A percentile compares a stretch with the other conserved stretches of the same genome.
Conservation (phyloP, 2,888 invertebrate genomes). For the Orthosia incerta region DNA sequence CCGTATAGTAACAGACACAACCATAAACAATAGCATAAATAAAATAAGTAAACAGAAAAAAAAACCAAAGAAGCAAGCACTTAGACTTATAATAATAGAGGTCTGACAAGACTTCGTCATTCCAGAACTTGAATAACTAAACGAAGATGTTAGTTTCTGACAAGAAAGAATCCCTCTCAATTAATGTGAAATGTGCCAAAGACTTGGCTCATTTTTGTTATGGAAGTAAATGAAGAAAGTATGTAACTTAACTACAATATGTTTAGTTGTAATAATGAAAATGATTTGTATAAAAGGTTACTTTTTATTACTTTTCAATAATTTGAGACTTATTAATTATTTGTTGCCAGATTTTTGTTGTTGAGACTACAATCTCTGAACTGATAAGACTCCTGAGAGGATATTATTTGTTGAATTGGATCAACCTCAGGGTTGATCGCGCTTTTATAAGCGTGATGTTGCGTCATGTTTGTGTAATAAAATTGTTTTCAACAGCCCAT, state of each 20-base stretch:
- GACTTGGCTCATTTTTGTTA: constrained; percentile 12
- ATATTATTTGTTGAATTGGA: background rate
- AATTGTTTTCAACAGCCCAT: too few relatives aligned
- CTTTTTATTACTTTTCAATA: background rate
- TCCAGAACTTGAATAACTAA: constrained; percentile 37
- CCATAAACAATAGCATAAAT: background rate
- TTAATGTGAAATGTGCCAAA: constrained; percentile 17
- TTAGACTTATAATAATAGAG: background rate
- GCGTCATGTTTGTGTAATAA: background rate
- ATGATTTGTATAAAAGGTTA: background rate
- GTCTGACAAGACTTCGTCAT: constrained; percentile 10
- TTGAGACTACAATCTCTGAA: background rate
- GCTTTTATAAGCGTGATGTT: background rate
- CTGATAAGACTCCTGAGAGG: background rate
- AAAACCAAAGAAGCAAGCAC: background rate
- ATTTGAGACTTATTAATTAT: background rate
- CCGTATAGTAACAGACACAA: background rate
- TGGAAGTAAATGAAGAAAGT: constrained; percentile 10
- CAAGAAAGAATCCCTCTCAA: constrained; percentile 26
- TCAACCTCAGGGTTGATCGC: background rate
- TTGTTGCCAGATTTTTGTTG: background rate
- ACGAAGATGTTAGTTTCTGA: constrained; percentile 26
- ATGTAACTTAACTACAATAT: background rate
- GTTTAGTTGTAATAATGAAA: too few relatives aligned
- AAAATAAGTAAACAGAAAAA: background rate